Evolutionary conservation across 2,888 invertebrate species (phyloP).

Genomic region (Anorthoa munda): DNA sequence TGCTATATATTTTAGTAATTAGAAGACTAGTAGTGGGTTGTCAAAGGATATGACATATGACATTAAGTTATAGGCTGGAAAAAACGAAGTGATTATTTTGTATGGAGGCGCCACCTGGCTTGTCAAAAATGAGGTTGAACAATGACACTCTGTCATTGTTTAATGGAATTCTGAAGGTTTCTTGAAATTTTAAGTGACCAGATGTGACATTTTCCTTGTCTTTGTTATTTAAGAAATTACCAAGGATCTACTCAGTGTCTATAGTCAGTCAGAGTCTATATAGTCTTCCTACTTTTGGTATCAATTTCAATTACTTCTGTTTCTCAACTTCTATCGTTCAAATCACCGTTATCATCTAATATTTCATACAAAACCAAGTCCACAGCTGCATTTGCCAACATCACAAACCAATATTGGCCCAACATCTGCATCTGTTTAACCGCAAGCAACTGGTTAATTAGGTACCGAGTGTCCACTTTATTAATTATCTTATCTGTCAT

Average conservation of each 20-base stretch:
- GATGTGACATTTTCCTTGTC: not conserved
- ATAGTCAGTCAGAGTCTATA: too few relatives aligned
- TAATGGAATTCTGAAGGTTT: not conserved
- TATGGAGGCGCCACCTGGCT: not conserved
- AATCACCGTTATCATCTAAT: not conserved
- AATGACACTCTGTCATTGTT: conserved; percentile 19
- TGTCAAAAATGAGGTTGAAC: not conserved
- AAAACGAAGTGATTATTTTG: not conserved
- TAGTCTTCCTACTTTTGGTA: too few relatives aligned
- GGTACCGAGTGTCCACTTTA: conserved; percentile 56
- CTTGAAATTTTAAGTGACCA: not conserved
- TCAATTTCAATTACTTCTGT: not conserved
- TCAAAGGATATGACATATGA: conserved; percentile 1
- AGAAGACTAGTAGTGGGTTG: conserved; percentile 18
- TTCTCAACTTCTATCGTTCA: too few relatives aligned
- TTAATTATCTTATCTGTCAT: conserved; percentile 68
- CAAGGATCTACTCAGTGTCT: too few relatives aligned
- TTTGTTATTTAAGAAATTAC: not conserved
- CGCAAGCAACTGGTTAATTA: conserved; percentile 58
- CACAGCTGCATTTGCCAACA: conserved; percentile 28
- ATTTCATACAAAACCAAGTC: not conserved
- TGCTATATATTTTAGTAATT: conserved; percentile 44
- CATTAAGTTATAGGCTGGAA: not conserved
- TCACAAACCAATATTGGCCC: conserved; percentile 37
- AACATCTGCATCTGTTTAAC: conserved; percentile 51